Base-by-base conservation (phyloP, 1,140 invertebrate species). In the Musca vetustissima region DNA sequence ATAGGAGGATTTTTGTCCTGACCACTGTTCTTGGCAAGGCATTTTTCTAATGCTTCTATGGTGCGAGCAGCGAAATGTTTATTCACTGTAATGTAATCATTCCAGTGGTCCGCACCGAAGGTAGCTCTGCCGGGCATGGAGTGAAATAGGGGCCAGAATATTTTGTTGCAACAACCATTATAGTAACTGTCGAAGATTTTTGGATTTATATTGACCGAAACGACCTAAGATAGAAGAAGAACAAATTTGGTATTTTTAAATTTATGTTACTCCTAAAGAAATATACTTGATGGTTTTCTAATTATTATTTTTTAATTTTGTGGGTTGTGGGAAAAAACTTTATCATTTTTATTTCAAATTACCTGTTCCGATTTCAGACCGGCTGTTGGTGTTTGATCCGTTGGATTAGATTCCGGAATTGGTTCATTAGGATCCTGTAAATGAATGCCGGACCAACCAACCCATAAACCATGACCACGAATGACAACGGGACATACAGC, bases 81-180 rank as follows among this genome's bases (percentile, higher is more conserved):
- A 74, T 96, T 96, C 8, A 93, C 90, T 68, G 86, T 86, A 21
- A 89, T 88, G 82, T 96, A 96, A 15, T 92, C 90, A 75, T 87
- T 87, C 93, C 93, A 96, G 72, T 93, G 88, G 61, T 94, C 91
- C 0, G 87, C 88, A 57, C 88, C 89, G 76, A 94, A 94, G 22
- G 89, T 88, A 8, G 92, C 91, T 25, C 89, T 82, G 69, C 87
- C 93, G 0, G 93, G 93, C 93, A 95, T 95, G 1, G 93, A 95
- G 76, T 96, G 94, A 76, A 95, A 95, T 2, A 96, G 83, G 0
- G 94, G 94, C 94, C 94, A 96, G 76, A 96, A 94, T 0, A 92
- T 94, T 4, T 91, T 93, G 78, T 96, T 96, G 78, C 93, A 96
- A 78, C 93, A 95, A 1, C 93, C 93, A 84, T 96, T 95, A 84